A percentile compares a stretch with the other conserved stretches of the same genome.
Evolutionary conservation across 1,140 invertebrate genomes (phyloP).

Genomic region (Pseudomyrmex gracilis): DNA sequence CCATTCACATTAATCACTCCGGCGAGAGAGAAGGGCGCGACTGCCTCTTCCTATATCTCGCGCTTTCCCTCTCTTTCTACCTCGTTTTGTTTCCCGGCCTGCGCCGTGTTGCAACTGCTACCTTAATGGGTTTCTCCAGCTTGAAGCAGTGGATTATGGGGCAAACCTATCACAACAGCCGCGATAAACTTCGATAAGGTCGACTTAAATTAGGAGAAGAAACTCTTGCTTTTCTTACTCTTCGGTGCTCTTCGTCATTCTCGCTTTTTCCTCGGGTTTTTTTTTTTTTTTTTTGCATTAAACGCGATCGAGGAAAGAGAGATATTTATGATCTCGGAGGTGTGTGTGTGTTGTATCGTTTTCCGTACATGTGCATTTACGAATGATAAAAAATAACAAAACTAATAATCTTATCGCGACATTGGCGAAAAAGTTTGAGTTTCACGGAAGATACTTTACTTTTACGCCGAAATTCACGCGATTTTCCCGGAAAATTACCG

Average conservation of each 20-base stretch:
- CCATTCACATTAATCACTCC: slow-evolving; percentile 73
- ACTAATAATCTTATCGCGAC: slow-evolving; percentile 4
- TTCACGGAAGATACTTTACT: neutral
- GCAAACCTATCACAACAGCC: slow-evolving; percentile 40
- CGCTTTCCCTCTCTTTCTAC: slow-evolving; percentile 29
- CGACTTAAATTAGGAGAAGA: slow-evolving; percentile 58
- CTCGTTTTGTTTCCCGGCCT: slow-evolving; percentile 67
- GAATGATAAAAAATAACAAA: no score
- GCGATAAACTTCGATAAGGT: slow-evolving; percentile 69
- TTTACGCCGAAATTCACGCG: neutral
- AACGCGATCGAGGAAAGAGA: neutral
- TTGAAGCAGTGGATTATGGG: slow-evolving; percentile 66
- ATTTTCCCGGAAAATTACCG: slow-evolving; percentile 8
- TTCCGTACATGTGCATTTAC: no score
- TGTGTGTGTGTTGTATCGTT: no score
- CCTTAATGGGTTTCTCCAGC: slow-evolving; percentile 70
- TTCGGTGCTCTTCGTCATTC: neutral
- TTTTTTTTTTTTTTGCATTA: slow-evolving; percentile 11
- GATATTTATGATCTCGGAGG: neutral
- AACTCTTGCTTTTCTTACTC: slow-evolving; percentile 24
- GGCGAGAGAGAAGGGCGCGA: slow-evolving; percentile 16
- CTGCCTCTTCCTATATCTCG: slow-evolving; percentile 18
- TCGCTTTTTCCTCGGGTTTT: neutral
- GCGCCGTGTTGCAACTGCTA: slow-evolving; percentile 65
- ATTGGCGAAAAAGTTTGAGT: neutral